Base-by-base conservation (phyloP, 37 sponge, comb jelly and placozoan genomes). In the Axinella damicornis region DNA sequence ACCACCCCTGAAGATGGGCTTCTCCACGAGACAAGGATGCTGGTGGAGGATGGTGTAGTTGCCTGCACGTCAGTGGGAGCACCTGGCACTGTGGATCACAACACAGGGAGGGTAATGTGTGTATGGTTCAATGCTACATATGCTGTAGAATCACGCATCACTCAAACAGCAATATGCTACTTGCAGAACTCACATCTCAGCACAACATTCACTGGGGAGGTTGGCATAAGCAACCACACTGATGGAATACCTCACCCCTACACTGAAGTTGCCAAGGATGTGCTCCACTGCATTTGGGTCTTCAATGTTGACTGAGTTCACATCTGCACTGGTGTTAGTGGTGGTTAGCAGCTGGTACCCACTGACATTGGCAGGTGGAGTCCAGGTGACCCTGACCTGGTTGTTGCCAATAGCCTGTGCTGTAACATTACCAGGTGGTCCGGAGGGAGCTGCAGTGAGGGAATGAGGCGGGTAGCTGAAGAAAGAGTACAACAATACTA, bases 111-210 rank as follows among this genome's bases (percentile, higher is more conserved):
- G n/a, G n/a, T n/a, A n/a, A n/a, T n/a, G 13, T 46, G 18, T 5
- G 46, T 46, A 46, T 46, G 9, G 9, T n/a, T 9, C 46, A 46
- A 46, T 46, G 46, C 9, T 46, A 46, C 46, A 46, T 46, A 9
- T 46, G 46, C 6, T 9, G 5, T n/a, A n/a, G n/a, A n/a, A n/a
- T n/a, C n/a, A n/a, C n/a, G n/a, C n/a, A n/a, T n/a, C n/a, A n/a
- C n/a, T n/a, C n/a, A n/a, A n/a, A n/a, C n/a, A n/a, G n/a, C n/a
- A n/a, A n/a, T n/a, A n/a, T n/a, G n/a, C n/a, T n/a, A n/a, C n/a
- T n/a, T n/a, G 20, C 17, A 34, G 11, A 20, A 36, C 69, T 71
- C 32, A 87, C 88, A 81, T 41, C 46, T 73, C 17, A 88, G 63
- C 0, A 33, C 41, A 22, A 82, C 60, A 17, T 32, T 37, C 20